Evolutionary conservation across 2,113 vertebrate species (phyloP), one percentile per base, ranked within the genome.

Genomic region (Setophaga petechia): DNA sequence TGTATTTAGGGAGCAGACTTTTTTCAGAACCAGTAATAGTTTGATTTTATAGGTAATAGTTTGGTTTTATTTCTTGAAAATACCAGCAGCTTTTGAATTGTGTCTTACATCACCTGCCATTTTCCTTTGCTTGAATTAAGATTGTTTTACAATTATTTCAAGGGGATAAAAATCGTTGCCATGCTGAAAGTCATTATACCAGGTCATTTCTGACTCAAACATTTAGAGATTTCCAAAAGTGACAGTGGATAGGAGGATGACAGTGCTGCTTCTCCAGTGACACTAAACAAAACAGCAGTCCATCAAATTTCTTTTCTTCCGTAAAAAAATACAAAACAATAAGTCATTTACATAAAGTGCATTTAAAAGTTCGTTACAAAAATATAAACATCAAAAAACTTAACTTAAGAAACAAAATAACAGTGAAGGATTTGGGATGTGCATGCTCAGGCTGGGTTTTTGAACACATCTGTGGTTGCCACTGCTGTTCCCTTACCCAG

Each of bases 91-190:
- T 65, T 79, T 87, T 89, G 81, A 76, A 82, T 65, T 87, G 65
- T 75, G 69, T 58, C 44, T 79, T 72, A 4, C 41, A 37, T 65
- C 87, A 85, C 84, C 87, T 95, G 87, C 77, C 91, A 69, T 89
- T 94, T 91, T 87, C 69, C 66, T 87, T 89, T 93, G 80, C 78
- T 93, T 94, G 74, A 95, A 89, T 61, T 52, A 49, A 90, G 44
- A 75, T 89, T 81, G 84, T 37, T 93, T 81, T 63, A 25, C 37
- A 81, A 81, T 92, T 75, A 87, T 91, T 95, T 86, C 86, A 89
- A 78, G 57, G 55, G 47, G 22, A 74, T 87, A 84, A 94, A 84
- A 96, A 87, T 51, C 11, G 2, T 77, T 95, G 61, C 57, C 84
- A 92, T 86, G 58, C 75, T 73, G 54, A 43, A 89, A 88, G 75